Evolutionary conservation across 2,113 vertebrate species (phyloP), one percentile per base, ranked within the genome.

Genomic region (Pachyramphus minor): DNA sequence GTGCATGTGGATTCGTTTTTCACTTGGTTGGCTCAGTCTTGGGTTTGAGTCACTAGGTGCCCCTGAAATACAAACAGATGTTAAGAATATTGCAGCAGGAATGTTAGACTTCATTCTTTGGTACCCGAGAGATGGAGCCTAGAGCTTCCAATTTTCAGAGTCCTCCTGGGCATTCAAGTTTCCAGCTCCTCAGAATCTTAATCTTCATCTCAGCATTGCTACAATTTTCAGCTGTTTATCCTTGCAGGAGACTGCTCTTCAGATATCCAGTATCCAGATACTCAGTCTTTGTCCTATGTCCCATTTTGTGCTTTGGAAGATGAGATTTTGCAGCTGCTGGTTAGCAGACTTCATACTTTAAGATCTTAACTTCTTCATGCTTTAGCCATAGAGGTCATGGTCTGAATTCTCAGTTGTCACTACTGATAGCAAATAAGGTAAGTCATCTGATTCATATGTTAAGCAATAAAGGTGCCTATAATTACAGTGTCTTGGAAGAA

Each of bases 281-380:
- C 39, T 81, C 18, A 56, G 0, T 84, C 78, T 93, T 89, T 96
- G 67, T 88, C 71, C 72, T 83, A 37, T 94, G 2, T 71, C 55
- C 80, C 52, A 84, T 50, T 95, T 89, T 77, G 59, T 86, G 79
- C 79, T 4, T 2, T 82, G 85, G 75, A 96, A 95, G 85, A 84
- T 93, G 85, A 94, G 87, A 91, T 81, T 87, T 93, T 71, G 85
- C 93, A 93, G 92, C 93, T 96, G 95, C 85, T 84, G 52, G 60
- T 80, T 93, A 84, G 47, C 55, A 56, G 76, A 84, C 31, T 93
- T 96, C 67, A 63, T 84, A 33, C 41, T 55, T 63, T 27, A 13
- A 91, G 60, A 56, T 87, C 86, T 76, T 78, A 78, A 92, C 13
- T 7, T 86, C 76, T 84, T 94, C 3, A 0, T 89, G 41, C 49